phyloP scores from a whole-genome alignment of 2,888 invertebrate species.

The Eupelmus urozonus region DNA sequence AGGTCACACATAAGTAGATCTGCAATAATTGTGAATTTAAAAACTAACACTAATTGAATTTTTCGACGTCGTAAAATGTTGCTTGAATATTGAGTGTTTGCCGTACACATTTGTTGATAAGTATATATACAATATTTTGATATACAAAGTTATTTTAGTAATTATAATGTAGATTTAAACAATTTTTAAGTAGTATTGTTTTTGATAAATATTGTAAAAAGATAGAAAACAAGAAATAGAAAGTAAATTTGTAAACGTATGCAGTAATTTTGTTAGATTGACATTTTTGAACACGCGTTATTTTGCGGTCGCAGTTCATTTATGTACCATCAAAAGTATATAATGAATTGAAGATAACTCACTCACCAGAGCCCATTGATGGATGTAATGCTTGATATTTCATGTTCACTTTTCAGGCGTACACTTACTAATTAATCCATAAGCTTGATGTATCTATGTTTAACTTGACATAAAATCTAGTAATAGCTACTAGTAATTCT shows the following conservation, averaged over 20 bases:
- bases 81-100: slow-evolving; percentile 45
- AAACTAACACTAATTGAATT: slow-evolving; percentile 19
- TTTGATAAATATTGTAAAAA: neutral
- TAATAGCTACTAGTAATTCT: slow-evolving; percentile 21
- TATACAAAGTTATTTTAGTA: slow-evolving; percentile 10
- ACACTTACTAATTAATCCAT: slow-evolving; percentile 33
- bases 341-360: slow-evolving; percentile 6
- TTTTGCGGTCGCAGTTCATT: slow-evolving; percentile 12
- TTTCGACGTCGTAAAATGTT: slow-evolving; percentile 38
- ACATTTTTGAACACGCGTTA: neutral
- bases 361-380: slow-evolving; percentile 30
- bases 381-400: slow-evolving; percentile 41
- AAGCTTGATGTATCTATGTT: slow-evolving; percentile 47
- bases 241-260: too few species aligned
- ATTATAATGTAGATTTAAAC: neutral
- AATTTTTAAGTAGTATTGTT: neutral
- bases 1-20: slow-evolving; percentile 16
- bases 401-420: slow-evolving; percentile 21
- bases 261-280: slow-evolving; percentile 11
- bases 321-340: slow-evolving; percentile 11
- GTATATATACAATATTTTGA: neutral
- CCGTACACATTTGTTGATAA: slow-evolving; percentile 3
- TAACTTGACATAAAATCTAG: slow-evolving; percentile 27
- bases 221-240: slow-evolving; percentile 7
- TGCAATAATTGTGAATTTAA: slow-evolving; percentile 39